Percentiles rank a stretch among this genome's conserved stretches.
phyloP scores from a whole-genome alignment of 2,797 vertebrate genomes.

The Ciconia nigra region DNA sequence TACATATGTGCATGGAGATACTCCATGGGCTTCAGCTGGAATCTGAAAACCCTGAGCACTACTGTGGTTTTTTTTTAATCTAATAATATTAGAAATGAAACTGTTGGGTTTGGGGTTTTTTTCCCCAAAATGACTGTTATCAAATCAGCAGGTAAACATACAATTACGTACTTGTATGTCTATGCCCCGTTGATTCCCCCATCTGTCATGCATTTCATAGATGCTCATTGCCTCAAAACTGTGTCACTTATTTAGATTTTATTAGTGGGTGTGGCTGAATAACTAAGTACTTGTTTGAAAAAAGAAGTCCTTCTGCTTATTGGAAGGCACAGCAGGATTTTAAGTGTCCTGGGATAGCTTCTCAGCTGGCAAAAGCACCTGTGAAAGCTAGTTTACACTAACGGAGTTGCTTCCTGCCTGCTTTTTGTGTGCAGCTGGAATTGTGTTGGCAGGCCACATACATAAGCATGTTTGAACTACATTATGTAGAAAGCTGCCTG shows the following conservation, averaged over 20 bases:
- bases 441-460: not conserved
- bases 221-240: not conserved
- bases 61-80: not conserved
- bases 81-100: not conserved
- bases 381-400: not conserved
- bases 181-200: not conserved
- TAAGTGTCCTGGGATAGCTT: not conserved
- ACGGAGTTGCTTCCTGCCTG: not conserved
- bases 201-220: not conserved
- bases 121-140: not conserved
- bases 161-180: not conserved
- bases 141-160: not conserved
- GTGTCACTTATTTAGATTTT: not conserved
- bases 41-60: not conserved
- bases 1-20: rapidly evolving
- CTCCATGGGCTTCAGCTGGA: not conserved
- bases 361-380: not conserved
- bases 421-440: not conserved
- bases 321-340: not conserved
- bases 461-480: not conserved
- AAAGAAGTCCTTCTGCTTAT: not conserved
- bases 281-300: not conserved
- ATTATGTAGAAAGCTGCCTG: not conserved
- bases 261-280: not conserved
- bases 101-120: rapidly evolving